Evolutionary conservation across 2,113 vertebrate genomes (phyloP).

Genomic region (Anarrhichthys ocellatus): DNA sequence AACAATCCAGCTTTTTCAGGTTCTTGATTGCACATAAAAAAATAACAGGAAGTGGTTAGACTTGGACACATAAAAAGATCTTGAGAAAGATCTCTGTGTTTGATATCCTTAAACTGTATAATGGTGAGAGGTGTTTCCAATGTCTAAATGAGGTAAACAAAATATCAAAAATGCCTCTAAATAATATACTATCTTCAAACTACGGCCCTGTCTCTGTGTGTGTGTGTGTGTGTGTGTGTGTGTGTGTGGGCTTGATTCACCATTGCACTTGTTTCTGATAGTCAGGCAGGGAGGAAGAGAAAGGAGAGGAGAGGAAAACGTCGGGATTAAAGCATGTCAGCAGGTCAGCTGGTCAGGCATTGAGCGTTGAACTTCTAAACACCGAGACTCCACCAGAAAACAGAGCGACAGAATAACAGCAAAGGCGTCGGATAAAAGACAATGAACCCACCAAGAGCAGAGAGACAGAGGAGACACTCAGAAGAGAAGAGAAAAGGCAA

Average conservation of each 20-base stretch:
- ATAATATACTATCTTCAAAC: neutral
- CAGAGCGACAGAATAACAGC: slow-evolving; percentile 65
- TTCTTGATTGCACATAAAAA: neutral
- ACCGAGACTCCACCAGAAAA: slow-evolving; percentile 46
- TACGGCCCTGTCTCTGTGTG: neutral
- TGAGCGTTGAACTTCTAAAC: slow-evolving; percentile 49
- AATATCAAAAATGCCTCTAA: neutral
- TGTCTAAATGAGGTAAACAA: neutral
- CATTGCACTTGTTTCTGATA: slow-evolving; percentile 13
- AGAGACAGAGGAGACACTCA: neutral
- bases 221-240: neutral
- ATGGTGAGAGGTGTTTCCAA: neutral
- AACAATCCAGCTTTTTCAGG: neutral
- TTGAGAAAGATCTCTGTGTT: no score
- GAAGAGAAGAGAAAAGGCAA: neutral
- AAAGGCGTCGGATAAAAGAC: slow-evolving; percentile 43
- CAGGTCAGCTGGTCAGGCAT: slow-evolving; percentile 56
- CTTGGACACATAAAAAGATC: neutral
- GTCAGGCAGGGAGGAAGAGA: slow-evolving; percentile 14
- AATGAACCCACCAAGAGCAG: slow-evolving; percentile 23
- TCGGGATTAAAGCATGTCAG: slow-evolving; percentile 55
- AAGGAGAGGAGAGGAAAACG: slow-evolving; percentile 34
- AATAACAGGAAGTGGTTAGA: neutral
- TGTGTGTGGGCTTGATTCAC: slow-evolving; percentile 4
- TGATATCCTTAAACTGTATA: neutral